These are phyloP conservation scores for Plutomurus gul DNA, from an alignment of 1,140 invertebrate genomes.

Conservation along the genomic window DNA sequence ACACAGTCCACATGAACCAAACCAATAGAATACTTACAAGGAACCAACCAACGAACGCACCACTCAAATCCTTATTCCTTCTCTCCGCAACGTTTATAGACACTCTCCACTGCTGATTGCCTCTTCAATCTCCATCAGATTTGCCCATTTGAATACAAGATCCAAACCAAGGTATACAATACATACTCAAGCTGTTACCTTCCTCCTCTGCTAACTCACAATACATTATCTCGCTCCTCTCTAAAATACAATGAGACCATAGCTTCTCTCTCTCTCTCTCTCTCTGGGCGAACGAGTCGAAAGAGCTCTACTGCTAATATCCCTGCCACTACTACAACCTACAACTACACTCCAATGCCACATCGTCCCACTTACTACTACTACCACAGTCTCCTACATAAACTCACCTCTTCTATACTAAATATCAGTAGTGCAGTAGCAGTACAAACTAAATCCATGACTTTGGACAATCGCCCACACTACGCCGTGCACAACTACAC, in stretches of 20 bases:
- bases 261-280: background rate
- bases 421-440: too few relatives aligned
- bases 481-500: too few relatives aligned
- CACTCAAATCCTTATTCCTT: constrained; percentile 22
- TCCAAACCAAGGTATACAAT: constrained; percentile 38
- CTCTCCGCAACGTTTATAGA: constrained; percentile 21
- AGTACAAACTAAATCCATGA: too few relatives aligned
- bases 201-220: constrained; percentile 20
- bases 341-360: too few relatives aligned
- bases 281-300: background rate
- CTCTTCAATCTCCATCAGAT: constrained; percentile 51
- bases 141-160: constrained; percentile 48
- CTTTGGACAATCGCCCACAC: too few relatives aligned
- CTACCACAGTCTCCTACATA: too few relatives aligned
- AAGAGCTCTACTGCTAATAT: background rate
- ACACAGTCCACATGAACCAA: constrained; percentile 1
- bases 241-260: background rate
- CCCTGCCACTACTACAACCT: too few relatives aligned
- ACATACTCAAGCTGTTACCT: constrained; percentile 35
- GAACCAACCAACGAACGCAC: background rate
- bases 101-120: constrained; percentile 29
- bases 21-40: constrained; percentile 12
- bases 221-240: constrained; percentile 21
- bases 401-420: too few relatives aligned
- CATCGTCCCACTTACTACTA: too few relatives aligned